These are phyloP conservation scores for Alosa alosa DNA, from an alignment of 2,113 vertebrate species.

Conservation along the genomic window DNA sequence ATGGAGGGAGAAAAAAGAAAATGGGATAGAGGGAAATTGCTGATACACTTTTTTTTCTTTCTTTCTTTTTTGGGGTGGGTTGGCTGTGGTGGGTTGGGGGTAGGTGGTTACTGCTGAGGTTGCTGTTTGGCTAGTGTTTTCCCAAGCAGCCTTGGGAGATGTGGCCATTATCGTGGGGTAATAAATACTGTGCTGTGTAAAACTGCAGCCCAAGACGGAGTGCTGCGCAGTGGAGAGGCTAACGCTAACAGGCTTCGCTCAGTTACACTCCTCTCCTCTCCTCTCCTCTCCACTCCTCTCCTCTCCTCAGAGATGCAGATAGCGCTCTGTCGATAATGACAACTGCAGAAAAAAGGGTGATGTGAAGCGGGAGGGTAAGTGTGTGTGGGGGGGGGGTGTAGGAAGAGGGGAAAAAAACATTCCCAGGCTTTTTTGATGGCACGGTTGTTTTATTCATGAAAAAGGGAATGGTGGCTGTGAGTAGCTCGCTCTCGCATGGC, in stretches of 20 bases:
- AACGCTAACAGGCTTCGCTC: constrained; percentile 40
- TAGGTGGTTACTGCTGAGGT: constrained; percentile 55
- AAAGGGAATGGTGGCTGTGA: not conserved
- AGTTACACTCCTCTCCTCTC: not conserved
- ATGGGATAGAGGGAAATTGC: constrained; percentile 50
- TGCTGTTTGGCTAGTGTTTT: constrained; percentile 53
- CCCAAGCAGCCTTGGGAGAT: constrained; percentile 53
- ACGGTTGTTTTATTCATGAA: constrained; percentile 4
- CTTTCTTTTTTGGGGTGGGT: not conserved
- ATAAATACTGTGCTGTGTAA: constrained; percentile 51
- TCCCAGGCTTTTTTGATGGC: constrained; percentile 7
- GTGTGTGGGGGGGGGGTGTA: not conserved
- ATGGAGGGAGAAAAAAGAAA: not conserved
- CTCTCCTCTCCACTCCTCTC: constrained; percentile 34
- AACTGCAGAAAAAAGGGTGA: not conserved
- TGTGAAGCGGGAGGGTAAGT: not conserved
- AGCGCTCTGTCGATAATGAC: not conserved
- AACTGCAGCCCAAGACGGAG: constrained; percentile 44
- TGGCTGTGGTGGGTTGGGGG: not conserved
- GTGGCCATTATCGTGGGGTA: constrained; percentile 35
- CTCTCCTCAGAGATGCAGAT: not conserved
- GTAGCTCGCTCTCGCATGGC: not conserved
- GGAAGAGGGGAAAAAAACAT: not conserved
- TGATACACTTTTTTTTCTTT: constrained; percentile 48
- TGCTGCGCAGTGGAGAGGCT: constrained; percentile 19